A percentile compares a stretch with the other conserved stretches of the same genome.
Evolutionary conservation across 2,888 invertebrate species (phyloP).

Genomic region (Macrosiphum euphorbiae): DNA sequence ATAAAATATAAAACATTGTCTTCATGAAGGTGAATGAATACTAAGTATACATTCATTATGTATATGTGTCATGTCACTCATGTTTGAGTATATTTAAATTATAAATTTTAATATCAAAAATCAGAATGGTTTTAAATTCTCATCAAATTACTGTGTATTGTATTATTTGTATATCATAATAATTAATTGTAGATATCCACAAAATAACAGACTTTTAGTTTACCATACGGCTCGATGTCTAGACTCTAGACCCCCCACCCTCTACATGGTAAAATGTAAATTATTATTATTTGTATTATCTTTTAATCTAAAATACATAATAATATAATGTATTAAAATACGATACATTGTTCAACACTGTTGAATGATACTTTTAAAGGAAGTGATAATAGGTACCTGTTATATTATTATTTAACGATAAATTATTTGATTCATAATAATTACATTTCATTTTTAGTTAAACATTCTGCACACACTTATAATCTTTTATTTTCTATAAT

Average conservation of each 20-base stretch:
- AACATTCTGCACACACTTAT: neutral
- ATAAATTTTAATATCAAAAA: neutral
- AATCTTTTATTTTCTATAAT: neutral
- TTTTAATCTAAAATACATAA: neutral
- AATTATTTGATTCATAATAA: neutral
- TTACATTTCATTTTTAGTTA: neutral
- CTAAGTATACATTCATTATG: neutral
- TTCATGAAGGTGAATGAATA: neutral
- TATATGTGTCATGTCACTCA: too few species aligned
- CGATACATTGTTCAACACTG: neutral
- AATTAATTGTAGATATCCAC: neutral
- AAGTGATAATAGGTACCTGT: neutral
- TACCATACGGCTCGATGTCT: neutral
- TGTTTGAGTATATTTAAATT: neutral
- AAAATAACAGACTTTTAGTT: neutral
- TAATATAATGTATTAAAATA: neutral
- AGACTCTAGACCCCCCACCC: accelerated
- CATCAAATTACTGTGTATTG: neutral
- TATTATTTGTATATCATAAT: neutral
- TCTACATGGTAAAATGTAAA: neutral
- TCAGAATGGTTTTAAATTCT: neutral
- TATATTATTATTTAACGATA: neutral
- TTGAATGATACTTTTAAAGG: neutral
- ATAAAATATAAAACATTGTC: neutral
- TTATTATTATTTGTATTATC: neutral